Base-by-base conservation (phyloP, 1,140 invertebrate species). In the Zaprionus tsacasi region DNA sequence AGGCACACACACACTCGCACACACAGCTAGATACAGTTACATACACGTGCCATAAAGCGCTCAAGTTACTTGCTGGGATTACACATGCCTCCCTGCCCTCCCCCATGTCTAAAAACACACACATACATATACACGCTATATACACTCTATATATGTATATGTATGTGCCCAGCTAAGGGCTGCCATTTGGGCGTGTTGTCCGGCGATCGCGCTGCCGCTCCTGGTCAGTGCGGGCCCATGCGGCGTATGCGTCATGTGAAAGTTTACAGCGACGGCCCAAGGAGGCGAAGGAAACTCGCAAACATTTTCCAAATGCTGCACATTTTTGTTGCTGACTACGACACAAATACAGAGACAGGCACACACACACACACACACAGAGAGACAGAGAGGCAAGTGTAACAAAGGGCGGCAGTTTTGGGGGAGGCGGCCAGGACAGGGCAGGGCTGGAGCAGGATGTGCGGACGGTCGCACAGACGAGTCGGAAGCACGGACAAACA, bases 391-490 rank as follows among this genome's bases (percentile, higher is more conserved):
- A 43, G 33, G 38, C 71, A 74, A 74, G 66, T 74, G 71, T 73
- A 76, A 76, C 60, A 67, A 66, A 75, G 33, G 58, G 33, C 25
- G 60, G 38, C 38, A 58, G 11, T 61, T 13, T 11, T 60, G 15
- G 25, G 48, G 10, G 15, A 15, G 48, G 10, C 25, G 36, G 17
- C 33, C 5, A 13, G n/a, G n/a, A n/a, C n/a, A n/a, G n/a, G 45
- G 45, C 17, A 13, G 38, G 54, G 55, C 43, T 50, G 48, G 33
- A 66, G 54, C 86, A 85, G 83, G 83, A 88, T 88, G 85, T 88
- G 83, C 85, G 83, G 81, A 89, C 83, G 83, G 83, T 88, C 80
- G 83, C 81, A 88, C 85, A 88, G 85, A 88, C 79, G 83, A 88
- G 75, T 68, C 85, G 83, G 83, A 88, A 83, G 85, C 78, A 89